phyloP scores from a whole-genome alignment of 2,113 vertebrate species.

The Leptosomus discolor region DNA sequence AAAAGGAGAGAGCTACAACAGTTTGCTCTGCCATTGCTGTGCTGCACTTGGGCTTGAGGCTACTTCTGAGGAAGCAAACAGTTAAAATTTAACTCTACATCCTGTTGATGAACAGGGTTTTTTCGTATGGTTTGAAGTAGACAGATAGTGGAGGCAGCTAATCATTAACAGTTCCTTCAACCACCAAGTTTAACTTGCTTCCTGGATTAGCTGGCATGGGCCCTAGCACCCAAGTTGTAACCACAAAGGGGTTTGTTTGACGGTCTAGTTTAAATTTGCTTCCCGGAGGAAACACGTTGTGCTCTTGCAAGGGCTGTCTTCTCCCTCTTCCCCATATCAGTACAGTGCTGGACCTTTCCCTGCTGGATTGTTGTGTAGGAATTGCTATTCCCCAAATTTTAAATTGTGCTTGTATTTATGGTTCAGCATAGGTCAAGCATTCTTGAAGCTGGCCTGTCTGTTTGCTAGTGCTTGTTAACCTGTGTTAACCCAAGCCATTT shows the following conservation, averaged over 20 bases:
- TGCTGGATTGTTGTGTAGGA: not conserved
- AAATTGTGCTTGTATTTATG: not conserved
- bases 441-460: not conserved
- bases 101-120: not conserved
- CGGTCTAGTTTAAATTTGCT: not conserved
- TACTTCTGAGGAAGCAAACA: not conserved
- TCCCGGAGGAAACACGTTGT: not conserved
- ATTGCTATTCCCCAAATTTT: not conserved
- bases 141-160: not conserved
- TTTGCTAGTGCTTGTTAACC: not conserved
- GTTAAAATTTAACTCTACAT: slow-evolving; percentile 30
- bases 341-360: not conserved
- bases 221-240: not conserved
- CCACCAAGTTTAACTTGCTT: not conserved
- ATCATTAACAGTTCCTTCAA: slow-evolving; percentile 22
- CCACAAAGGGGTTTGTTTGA: not conserved
- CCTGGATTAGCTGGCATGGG: not conserved
- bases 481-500: not conserved
- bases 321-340: not conserved
- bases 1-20: not conserved
- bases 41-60: not conserved
- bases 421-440: not conserved
- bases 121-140: not conserved
- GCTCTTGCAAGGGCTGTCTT: not conserved
- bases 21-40: not conserved